A percentile compares a stretch with the other conserved stretches of the same genome.
Conservation (phyloP, 2,113 vertebrate genomes). For the Oxyura jamaicensis region DNA sequence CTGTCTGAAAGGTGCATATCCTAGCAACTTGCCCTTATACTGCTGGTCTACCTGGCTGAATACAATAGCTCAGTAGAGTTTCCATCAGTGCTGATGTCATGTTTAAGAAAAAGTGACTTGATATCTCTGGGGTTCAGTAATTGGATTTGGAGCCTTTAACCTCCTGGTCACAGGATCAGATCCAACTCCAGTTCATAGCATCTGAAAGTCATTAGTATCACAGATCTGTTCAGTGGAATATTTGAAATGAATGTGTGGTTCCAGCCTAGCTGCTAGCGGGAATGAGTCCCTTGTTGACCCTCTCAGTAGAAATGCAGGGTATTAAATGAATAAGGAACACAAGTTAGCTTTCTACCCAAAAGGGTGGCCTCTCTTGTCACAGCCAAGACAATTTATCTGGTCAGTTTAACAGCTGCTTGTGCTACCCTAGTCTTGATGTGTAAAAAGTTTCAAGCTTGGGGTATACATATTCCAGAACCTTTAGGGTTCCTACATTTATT, state of each 20-base stretch:
- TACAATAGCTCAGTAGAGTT: not conserved
- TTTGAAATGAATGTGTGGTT: not conserved
- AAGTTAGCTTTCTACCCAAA: not conserved
- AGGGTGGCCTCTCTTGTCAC: not conserved
- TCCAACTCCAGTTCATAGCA: not conserved
- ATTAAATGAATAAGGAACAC: constrained; percentile 7
- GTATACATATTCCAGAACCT: not conserved
- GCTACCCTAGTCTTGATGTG: not conserved
- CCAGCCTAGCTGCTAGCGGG: not conserved
- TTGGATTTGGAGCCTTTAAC: constrained; percentile 59
- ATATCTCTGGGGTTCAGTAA: constrained; percentile 4
- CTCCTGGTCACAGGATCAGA: constrained; percentile 4
- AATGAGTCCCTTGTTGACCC: not conserved
- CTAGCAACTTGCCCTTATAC: not conserved
- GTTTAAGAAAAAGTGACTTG: constrained; percentile 30
- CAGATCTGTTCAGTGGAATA: not conserved
- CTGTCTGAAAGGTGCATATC: not conserved
- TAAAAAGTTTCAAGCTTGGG: not conserved
- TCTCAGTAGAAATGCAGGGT: constrained; percentile 13
- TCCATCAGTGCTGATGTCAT: not conserved
- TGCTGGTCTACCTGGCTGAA: not conserved
- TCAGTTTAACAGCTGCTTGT: not conserved
- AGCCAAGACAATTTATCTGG: not conserved
- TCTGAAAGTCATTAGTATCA: constrained; percentile 10
- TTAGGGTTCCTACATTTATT: not conserved